Evolutionary conservation across 2,113 vertebrate species (phyloP).

Genomic region (Origma solitaria): DNA sequence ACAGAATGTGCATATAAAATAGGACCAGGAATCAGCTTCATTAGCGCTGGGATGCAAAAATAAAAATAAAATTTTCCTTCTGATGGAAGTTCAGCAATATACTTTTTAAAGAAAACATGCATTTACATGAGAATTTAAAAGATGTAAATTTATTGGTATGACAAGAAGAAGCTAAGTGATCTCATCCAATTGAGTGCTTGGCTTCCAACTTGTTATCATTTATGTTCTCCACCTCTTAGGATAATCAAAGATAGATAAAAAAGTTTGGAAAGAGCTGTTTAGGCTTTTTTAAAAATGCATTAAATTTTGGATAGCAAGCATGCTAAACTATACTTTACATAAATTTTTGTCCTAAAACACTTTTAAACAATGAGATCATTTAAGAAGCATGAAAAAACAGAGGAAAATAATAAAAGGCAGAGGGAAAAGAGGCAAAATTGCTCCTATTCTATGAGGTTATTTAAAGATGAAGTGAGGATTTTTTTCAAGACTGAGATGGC

Average conservation of each 20-base stretch:
- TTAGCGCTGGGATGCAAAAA: background rate
- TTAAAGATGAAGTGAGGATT: background rate
- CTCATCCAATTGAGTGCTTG: background rate
- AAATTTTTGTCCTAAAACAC: background rate
- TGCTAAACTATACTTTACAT: background rate
- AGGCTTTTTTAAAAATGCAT: background rate
- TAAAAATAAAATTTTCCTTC: background rate
- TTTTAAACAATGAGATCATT: background rate
- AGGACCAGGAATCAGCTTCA: constrained; percentile 6
- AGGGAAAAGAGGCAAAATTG: background rate
- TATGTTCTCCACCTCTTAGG: background rate
- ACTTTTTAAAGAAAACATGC: background rate
- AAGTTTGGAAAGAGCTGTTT: background rate
- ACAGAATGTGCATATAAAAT: constrained; percentile 3
- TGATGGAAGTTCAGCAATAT: background rate
- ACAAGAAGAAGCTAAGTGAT: background rate
- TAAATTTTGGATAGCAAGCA: background rate
- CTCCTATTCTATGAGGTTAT: background rate
- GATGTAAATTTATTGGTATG: background rate
- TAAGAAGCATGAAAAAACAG: background rate
- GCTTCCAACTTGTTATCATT: background rate
- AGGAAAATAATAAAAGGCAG: background rate
- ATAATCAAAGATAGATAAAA: background rate
- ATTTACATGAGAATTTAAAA: background rate
- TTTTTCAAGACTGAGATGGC: background rate